A percentile compares a stretch with the other conserved stretches of the same genome.
Conservation (phyloP, 2,888 invertebrate species). For the Cinara cedri region DNA sequence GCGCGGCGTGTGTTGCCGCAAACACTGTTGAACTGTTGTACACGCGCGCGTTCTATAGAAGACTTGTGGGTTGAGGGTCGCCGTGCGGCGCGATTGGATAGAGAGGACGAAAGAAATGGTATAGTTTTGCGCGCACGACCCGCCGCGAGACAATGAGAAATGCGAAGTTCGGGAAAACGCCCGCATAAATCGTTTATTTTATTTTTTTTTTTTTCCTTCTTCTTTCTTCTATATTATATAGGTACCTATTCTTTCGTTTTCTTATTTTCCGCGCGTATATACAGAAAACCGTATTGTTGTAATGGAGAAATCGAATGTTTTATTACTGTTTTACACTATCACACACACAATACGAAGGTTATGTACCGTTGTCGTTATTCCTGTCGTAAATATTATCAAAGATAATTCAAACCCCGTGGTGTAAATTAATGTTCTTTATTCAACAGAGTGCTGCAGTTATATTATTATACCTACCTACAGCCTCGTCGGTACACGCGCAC, state of each 20-base stretch:
- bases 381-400: conserved; percentile 39
- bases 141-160: conserved; percentile 52
- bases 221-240: background rate
- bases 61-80: conserved; percentile 15
- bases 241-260: conserved; percentile 23
- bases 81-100: background rate
- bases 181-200: conserved; percentile 55
- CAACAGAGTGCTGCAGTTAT: background rate
- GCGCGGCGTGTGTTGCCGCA: background rate
- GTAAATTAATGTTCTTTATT: conserved; percentile 18
- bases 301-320: conserved; percentile 52
- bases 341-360: conserved; percentile 42
- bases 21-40: conserved; percentile 23
- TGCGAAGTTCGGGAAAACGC: conserved; percentile 53
- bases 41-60: conserved; percentile 6
- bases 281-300: conserved; percentile 50
- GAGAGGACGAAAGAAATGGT: conserved; percentile 35
- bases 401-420: conserved; percentile 27
- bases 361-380: conserved; percentile 43
- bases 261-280: conserved; percentile 33
- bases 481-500: too few species aligned
- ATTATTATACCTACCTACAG: background rate
- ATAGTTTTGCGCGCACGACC: conserved; percentile 50
- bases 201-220: background rate
- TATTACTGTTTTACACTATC: conserved; percentile 54